phyloP scores from a whole-genome alignment of 2,888 invertebrate genomes.

The Unio delphinus region DNA sequence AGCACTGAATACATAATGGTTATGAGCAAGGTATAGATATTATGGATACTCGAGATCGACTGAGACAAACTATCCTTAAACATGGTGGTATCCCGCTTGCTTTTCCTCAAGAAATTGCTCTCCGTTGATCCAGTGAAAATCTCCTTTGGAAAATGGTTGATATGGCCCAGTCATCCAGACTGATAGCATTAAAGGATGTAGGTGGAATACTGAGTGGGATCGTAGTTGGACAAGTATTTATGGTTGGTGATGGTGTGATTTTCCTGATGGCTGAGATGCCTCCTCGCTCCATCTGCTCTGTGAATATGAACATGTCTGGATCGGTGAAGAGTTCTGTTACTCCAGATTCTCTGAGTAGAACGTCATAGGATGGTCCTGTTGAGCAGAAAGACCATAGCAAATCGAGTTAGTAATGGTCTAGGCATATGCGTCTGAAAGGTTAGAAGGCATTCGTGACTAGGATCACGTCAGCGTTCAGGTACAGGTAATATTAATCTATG shows the following conservation, averaged over 20 bases:
- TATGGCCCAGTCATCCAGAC: conserved; percentile 35
- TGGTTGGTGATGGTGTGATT: conserved; percentile 42
- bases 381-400: conserved; percentile 50
- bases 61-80: too few relatives aligned
- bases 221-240: conserved; percentile 39
- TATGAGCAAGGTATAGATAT: too few relatives aligned
- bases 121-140: conserved; percentile 20
- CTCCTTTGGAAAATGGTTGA: conserved; percentile 43
- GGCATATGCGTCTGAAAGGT: conserved; percentile 51
- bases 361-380: conserved; percentile 60
- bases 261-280: conserved; percentile 35
- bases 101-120: not conserved
- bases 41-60: too few relatives aligned
- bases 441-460: conserved; percentile 65
- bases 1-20: too few relatives aligned
- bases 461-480: conserved; percentile 33
- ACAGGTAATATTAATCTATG: conserved; percentile 5
- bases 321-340: conserved; percentile 50
- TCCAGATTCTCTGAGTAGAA: conserved; percentile 48
- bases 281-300: conserved; percentile 31
- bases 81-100: not conserved
- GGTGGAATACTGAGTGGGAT: not conserved
- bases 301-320: conserved; percentile 44
- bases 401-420: conserved; percentile 49
- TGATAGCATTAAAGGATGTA: conserved; percentile 17